These are phyloP conservation scores for Monarcha castaneiventris DNA, from an alignment of 2,113 vertebrate genomes.

Conservation along the genomic window DNA sequence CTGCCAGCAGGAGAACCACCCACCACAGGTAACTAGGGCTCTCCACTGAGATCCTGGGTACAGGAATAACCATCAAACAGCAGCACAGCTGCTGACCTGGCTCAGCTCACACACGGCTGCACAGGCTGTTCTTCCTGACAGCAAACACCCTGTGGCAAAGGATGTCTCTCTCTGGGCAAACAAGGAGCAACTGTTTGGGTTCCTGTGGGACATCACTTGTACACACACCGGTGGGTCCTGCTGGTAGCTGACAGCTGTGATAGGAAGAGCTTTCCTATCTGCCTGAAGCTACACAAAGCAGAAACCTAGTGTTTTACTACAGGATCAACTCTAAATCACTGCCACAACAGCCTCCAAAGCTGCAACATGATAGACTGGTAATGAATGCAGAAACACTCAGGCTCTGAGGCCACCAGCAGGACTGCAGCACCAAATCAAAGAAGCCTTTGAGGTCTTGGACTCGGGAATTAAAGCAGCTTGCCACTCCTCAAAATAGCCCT, in stretches of 20 bases:
- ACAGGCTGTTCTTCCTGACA: background rate
- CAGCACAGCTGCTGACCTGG: background rate
- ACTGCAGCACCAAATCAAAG: background rate
- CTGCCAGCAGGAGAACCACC: background rate
- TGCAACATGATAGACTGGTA: background rate
- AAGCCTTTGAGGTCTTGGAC: background rate
- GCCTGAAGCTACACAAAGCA: background rate
- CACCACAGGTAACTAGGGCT: background rate
- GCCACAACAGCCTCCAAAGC: background rate
- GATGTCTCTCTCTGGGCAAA: background rate
- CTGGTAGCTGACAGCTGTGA: background rate
- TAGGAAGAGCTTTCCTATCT: background rate
- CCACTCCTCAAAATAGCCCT: background rate
- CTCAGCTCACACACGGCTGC: background rate
- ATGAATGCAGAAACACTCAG: background rate
- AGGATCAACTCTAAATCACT: background rate
- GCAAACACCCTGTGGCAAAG: background rate
- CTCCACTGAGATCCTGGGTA: background rate
- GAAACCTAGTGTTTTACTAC: background rate
- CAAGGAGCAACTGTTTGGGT: background rate
- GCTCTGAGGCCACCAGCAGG: background rate
- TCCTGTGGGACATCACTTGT: background rate
- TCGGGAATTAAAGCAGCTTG: background rate
- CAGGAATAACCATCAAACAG: background rate
- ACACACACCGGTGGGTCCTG: fast-evolving